Base-by-base conservation (phyloP, 1,140 invertebrate species). In the Nilaparvata lugens region DNA sequence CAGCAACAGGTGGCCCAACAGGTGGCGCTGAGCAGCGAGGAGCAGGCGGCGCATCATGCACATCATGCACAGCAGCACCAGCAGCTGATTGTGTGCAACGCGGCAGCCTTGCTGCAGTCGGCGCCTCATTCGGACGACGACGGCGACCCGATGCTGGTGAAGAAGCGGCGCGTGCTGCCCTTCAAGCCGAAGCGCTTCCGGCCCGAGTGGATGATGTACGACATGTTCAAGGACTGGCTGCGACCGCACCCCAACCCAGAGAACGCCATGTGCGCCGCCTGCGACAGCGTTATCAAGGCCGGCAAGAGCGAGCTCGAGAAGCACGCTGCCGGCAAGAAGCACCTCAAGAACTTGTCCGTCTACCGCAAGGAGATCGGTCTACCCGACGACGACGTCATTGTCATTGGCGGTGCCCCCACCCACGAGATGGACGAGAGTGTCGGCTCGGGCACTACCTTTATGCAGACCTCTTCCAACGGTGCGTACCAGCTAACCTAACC, bases 261-360 rank as follows among this genome's bases (percentile, higher is more conserved):
- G 51, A 59, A 60, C 42, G 66, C 67, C 11, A 61, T 64, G 38
- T 71, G 70, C 56, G 65, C 64, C n/a, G 68, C 64, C 43, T 71
- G 70, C 52, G 65, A 68, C 62, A 66, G 63, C 56, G 66, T 68
- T 28, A 61, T 71, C 16, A 67, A 67, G 48, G 65, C 65, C 24
- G 70, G 70, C 11, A 70, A 71, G 59, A 70, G 68, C 63, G 70
- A 71, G 48, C 56, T 71, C 28, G 67, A 70, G 57, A 71, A 71
- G 52, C 70, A 71, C 63, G 66, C 67, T 24, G 61, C 64, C n/a
- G 67, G 68, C n/a, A 66, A 66, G 25, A 69, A 66, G 62, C 70
- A 71, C 60, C 61, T 63, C 28, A 65, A 60, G 21, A 51, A 42
- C 13, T 9, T 60, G 21, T 42, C 52, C 3, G 52, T 43, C n/a